Evolutionary conservation across 2,888 invertebrate species (phyloP).

Genomic region (Drosophila siamana): DNA sequence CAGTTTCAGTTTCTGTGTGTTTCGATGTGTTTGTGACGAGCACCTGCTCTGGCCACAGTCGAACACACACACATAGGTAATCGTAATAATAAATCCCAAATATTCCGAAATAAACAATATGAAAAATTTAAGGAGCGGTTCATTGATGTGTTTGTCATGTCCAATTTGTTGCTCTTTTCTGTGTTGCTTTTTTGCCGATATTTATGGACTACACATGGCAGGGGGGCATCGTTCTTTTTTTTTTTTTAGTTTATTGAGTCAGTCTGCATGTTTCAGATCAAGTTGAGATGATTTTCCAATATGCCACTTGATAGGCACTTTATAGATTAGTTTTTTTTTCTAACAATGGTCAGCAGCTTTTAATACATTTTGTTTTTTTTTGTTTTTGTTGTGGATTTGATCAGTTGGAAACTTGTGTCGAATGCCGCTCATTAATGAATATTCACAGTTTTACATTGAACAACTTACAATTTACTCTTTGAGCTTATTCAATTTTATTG

Average conservation of each 20-base stretch:
- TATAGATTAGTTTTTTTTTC: background rate
- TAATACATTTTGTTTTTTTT: background rate
- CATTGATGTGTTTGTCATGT: conserved; percentile 10
- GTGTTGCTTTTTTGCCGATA: background rate
- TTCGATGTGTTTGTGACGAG: background rate
- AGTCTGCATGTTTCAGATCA: background rate
- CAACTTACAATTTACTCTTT: too few species aligned
- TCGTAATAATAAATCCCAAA: conserved; percentile 10
- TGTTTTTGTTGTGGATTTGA: background rate
- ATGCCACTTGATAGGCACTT: background rate
- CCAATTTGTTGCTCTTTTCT: background rate
- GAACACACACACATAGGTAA: background rate
- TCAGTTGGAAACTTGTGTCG: too few species aligned
- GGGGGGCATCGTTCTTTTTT: background rate
- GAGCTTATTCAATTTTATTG: too few species aligned
- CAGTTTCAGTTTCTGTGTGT: background rate
- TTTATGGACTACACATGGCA: background rate
- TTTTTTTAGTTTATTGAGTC: background rate
- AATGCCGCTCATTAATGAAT: too few species aligned
- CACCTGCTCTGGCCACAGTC: conserved; percentile 13
- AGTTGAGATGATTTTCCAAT: background rate
- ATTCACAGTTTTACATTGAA: too few species aligned
- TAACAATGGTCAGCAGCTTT: background rate
- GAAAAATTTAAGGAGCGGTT: background rate
- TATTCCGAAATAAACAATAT: background rate